Base-by-base conservation (phyloP, 2,888 invertebrate genomes). In the Apamea crenata region DNA sequence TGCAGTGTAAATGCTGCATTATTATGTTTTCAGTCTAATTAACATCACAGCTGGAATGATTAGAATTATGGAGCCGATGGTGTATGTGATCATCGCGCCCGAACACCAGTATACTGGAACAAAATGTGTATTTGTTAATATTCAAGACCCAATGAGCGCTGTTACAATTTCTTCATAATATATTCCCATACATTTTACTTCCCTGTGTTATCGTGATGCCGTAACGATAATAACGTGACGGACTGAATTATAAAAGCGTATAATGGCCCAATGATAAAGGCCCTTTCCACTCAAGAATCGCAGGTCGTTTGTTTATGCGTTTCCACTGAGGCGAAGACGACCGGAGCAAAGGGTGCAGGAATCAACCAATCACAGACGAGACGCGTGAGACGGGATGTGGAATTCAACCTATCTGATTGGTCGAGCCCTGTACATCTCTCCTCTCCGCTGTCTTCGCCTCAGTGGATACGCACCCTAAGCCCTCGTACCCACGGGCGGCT, bases 31-130 rank as follows among this genome's bases (percentile, higher is more conserved):
- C 94, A 96, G 95, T 95, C 94, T 95, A 92, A 97, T 97, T 89
- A 98, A 95, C 95, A 98, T 97, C 92, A 98, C 93, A 89, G 98
- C 98, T 84, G 99, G 99, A 94, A 98, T 96, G 68, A 98, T 91
- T 82, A 99, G 97, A 73, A 98, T 96, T 59, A 98, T 88, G 40
- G 99, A 98, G 29, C 99, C 99, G 56, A 98, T 95, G 8, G 98
- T 96, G 93, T 99, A 99, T 0, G 99, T 99, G 29, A 97, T 94
- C 77, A 97, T 97, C 8, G 99, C 98, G 14, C 99, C 99, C 77
- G 98, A 97, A 92, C 98, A 98, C 99, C 99, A 99, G 96, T 99
- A 99, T 47, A 98, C 98, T 98, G 94, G 71, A 94, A 85, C 63
- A 81, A 84, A 77, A 83, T 4, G 47, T 47, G 4, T 18, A 53